Percentiles rank a stretch among this genome's conserved stretches.
phyloP scores from a whole-genome alignment of 2,113 vertebrate genomes.

The Amblyopsis rosae region DNA sequence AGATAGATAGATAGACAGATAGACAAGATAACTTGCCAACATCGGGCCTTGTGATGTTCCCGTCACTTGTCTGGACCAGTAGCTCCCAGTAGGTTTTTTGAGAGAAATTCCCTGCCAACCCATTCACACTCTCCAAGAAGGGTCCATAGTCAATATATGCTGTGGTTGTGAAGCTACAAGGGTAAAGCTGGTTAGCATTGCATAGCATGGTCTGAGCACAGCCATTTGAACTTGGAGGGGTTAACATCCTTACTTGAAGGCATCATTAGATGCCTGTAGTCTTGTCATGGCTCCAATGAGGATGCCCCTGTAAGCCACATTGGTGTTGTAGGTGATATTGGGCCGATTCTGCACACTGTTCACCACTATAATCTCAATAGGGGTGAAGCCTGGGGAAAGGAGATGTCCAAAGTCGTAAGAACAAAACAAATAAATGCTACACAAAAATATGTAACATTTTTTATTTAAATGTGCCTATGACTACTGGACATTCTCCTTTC shows the following conservation, averaged over 20 bases:
- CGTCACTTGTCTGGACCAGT: constrained; percentile 24
- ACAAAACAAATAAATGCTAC: no score
- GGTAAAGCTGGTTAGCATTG: not conserved
- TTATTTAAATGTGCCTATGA: no score
- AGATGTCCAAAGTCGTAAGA: not conserved
- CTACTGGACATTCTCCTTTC: no score
- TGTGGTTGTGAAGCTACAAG: constrained; percentile 38
- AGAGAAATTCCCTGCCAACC: constrained; percentile 19
- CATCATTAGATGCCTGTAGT: constrained; percentile 9
- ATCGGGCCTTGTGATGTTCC: constrained; percentile 9
- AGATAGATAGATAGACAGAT: no score
- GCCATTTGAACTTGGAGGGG: not conserved
- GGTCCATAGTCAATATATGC: constrained; percentile 43
- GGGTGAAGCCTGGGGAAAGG: not conserved
- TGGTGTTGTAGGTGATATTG: constrained; percentile 21
- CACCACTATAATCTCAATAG: constrained; percentile 36
- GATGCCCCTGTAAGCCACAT: constrained; percentile 33
- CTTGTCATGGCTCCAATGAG: constrained; percentile 54
- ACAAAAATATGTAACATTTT: no score
- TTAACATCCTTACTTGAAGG: constrained; percentile 43
- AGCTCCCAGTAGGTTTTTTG: constrained; percentile 52
- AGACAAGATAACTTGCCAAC: constrained; percentile 39
- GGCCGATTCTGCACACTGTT: constrained; percentile 1
- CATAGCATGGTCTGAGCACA: not conserved
- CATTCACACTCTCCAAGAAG: constrained; percentile 53